phyloP scores from a whole-genome alignment of 2,113 vertebrate genomes.

The Cyprinodon brontotheroides region DNA sequence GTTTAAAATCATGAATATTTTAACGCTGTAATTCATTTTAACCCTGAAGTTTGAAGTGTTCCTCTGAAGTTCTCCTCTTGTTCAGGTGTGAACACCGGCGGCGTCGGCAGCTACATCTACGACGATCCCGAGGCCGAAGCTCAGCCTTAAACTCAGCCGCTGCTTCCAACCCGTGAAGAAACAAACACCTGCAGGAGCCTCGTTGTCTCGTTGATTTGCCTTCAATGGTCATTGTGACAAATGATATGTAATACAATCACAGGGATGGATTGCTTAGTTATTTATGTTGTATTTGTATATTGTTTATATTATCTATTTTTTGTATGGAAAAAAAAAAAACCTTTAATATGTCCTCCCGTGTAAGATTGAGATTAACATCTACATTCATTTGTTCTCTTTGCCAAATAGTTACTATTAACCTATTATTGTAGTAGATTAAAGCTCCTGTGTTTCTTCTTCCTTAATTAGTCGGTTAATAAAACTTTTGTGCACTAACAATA shows the following conservation, averaged over 20 bases:
- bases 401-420: constrained; percentile 43
- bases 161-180: background rate
- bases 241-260: constrained; percentile 36
- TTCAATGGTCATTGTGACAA: constrained; percentile 34
- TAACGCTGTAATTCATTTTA: background rate
- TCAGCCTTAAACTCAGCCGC: constrained; percentile 77
- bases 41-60: background rate
- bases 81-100: constrained; percentile 92
- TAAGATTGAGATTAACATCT: constrained; percentile 43
- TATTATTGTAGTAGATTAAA: constrained; percentile 17
- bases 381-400: constrained; percentile 56
- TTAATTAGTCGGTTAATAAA: constrained; percentile 22
- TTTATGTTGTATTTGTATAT: constrained; percentile 64
- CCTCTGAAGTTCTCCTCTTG: background rate
- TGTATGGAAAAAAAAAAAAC: constrained; percentile 45
- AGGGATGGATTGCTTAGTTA: constrained; percentile 42
- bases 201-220: constrained; percentile 31
- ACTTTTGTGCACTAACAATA: constrained; percentile 50
- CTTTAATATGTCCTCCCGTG: constrained; percentile 44
- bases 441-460: constrained; percentile 25
- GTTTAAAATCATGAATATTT: background rate
- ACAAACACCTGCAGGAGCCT: constrained; percentile 11
- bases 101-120: constrained; percentile 93
- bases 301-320: constrained; percentile 69
- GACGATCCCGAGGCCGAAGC: constrained; percentile 84